A percentile compares a stretch with the other conserved stretches of the same genome.
These are phyloP conservation scores for Trididemnum nubilum DNA, from an alignment of 23 tunicate genomes.

Conservation along the genomic window DNA sequence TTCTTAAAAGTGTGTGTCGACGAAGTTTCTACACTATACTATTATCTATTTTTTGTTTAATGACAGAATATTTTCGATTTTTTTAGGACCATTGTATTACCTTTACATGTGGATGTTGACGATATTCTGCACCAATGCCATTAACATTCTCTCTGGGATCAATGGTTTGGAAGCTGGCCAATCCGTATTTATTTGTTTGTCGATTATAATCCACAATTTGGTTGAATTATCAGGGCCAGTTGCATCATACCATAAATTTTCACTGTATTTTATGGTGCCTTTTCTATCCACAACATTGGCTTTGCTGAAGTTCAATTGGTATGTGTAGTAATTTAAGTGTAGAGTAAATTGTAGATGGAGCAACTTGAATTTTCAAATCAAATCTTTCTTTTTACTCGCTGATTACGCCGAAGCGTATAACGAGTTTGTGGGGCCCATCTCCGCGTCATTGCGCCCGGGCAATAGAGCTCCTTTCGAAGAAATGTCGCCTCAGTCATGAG, in stretches of 20 bases:
- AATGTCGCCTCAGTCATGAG: too few species aligned
- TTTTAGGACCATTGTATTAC: slow-evolving; percentile 82
- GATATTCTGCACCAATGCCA: slow-evolving; percentile 98
- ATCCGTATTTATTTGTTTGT: slow-evolving; percentile 81
- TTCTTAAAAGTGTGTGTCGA: too few species aligned
- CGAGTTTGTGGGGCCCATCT: too few species aligned
- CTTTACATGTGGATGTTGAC: slow-evolving; percentile 93
- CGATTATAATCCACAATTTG: slow-evolving; percentile 80
- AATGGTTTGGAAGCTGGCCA: slow-evolving; percentile 96
- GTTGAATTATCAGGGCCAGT: slow-evolving; percentile 74
- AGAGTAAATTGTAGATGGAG: too few species aligned
- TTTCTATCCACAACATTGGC: slow-evolving; percentile 77
- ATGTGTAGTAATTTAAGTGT: slow-evolving; percentile 25
- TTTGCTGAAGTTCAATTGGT: slow-evolving; percentile 72
- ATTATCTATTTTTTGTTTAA: too few species aligned
- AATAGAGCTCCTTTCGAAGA: too few species aligned
- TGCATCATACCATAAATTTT: slow-evolving; percentile 74
- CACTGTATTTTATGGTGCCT: slow-evolving; percentile 93
- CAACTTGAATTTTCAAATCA: too few species aligned
- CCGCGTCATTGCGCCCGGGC: too few species aligned
- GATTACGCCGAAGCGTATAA: too few species aligned
- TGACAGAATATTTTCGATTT: too few species aligned
- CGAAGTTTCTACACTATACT: too few species aligned
- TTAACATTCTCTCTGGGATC: slow-evolving; percentile 92
- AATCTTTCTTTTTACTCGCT: too few species aligned